Conservation (phyloP, 2,888 invertebrate genomes). For the Chymomyza amoena region DNA sequence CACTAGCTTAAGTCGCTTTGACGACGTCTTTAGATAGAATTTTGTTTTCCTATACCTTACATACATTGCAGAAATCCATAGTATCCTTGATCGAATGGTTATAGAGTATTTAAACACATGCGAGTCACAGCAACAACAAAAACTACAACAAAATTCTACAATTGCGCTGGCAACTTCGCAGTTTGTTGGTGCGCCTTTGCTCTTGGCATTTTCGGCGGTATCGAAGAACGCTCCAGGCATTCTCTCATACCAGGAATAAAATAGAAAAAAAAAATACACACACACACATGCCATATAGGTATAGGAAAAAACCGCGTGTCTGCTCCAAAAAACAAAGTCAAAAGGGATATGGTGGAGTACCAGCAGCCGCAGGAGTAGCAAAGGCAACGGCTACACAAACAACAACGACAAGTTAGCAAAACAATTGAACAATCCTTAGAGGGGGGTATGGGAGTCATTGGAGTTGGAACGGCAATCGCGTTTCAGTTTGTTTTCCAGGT, state of each 20-base stretch:
- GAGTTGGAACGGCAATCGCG: conserved; percentile 31
- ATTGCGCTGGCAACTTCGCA: conserved; percentile 36
- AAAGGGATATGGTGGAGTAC: conserved; percentile 54
- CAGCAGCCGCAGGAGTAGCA: conserved; percentile 26
- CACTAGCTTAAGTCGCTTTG: too few species aligned
- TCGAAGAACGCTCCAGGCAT: neutral
- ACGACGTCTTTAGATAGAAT: too few species aligned
- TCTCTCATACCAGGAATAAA: neutral
- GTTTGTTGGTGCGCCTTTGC: conserved; percentile 36
- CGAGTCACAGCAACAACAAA: neutral
- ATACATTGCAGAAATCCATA: too few species aligned
- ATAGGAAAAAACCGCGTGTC: conserved; percentile 63
- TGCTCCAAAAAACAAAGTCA: conserved; percentile 70
- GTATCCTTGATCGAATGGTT: too few species aligned
- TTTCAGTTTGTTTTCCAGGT: neutral
- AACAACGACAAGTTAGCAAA: conserved; percentile 64
- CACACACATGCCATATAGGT: conserved; percentile 14
- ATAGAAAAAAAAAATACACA: conserved; percentile 4
- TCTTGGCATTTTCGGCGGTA: conserved; percentile 3
- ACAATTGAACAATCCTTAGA: conserved; percentile 69
- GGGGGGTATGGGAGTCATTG: conserved; percentile 17
- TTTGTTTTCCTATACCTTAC: too few species aligned
- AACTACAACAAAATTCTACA: conserved; percentile 57
- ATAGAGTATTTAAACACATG: conserved; percentile 9
- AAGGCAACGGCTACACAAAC: conserved; percentile 48